A percentile compares a stretch with the other conserved stretches of the same genome.
These are phyloP conservation scores for Aulostomus chinensis DNA, from an alignment of 2,797 vertebrate genomes.

Conservation along the genomic window DNA sequence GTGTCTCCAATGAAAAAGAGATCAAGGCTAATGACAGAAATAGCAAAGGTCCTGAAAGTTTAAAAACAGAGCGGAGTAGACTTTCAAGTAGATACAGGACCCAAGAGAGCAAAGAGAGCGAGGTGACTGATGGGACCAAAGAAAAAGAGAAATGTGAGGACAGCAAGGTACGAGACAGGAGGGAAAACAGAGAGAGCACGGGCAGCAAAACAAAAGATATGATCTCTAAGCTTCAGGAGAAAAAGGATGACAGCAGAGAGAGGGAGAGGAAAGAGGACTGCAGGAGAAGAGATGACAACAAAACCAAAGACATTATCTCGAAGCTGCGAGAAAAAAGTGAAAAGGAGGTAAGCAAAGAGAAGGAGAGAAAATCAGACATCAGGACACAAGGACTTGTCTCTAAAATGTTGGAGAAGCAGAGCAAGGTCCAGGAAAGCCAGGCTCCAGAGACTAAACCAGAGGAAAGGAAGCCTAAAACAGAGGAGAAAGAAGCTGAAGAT, in stretches of 20 bases:
- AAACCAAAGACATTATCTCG: constrained; percentile 82
- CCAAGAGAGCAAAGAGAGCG: constrained; percentile 56
- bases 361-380: constrained; percentile 74
- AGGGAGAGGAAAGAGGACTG: constrained; percentile 75
- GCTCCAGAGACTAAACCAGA: constrained; percentile 69
- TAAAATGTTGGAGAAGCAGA: constrained; percentile 80
- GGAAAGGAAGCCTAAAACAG: constrained; percentile 53
- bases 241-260: constrained; percentile 70
- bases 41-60: constrained; percentile 43
- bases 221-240: constrained; percentile 80
- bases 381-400: constrained; percentile 79
- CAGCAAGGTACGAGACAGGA: constrained; percentile 60
- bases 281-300: constrained; percentile 69
- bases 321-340: constrained; percentile 76
- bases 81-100: constrained; percentile 49
- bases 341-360: constrained; percentile 75
- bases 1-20: constrained; percentile 51
- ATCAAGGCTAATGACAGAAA: constrained; percentile 51
- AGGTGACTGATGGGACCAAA: constrained; percentile 56
- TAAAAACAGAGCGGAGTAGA: constrained; percentile 49
- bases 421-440: constrained; percentile 75
- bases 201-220: constrained; percentile 80
- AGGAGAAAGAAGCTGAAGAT: constrained; percentile 52
- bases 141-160: constrained; percentile 80
- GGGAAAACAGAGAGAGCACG: constrained; percentile 80